These are phyloP conservation scores for Rhagophthalmus giganteus DNA, from an alignment of 2,888 invertebrate genomes.

Conservation along the genomic window DNA sequence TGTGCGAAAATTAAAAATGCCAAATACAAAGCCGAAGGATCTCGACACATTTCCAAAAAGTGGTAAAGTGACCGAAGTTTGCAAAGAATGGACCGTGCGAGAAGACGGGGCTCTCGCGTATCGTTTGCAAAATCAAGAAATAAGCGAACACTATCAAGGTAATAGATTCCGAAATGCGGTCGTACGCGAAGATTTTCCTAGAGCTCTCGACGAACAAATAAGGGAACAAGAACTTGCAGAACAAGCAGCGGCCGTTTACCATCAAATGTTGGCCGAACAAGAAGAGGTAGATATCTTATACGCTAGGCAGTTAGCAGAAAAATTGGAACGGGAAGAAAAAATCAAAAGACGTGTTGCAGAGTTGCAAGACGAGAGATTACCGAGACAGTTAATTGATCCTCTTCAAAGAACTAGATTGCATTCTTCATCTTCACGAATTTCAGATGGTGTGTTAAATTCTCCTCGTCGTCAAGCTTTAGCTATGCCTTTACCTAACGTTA, in stretches of 20 bases:
- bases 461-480: constrained; percentile 48
- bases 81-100: constrained; percentile 80
- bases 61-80: constrained; percentile 73
- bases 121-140: constrained; percentile 79
- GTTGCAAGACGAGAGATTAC: constrained; percentile 60
- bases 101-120: constrained; percentile 84
- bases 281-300: constrained; percentile 70
- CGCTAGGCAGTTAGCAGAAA: constrained; percentile 69
- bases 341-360: constrained; percentile 58
- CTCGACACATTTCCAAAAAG: constrained; percentile 64
- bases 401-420: constrained; percentile 1
- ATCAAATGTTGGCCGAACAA: constrained; percentile 66
- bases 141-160: constrained; percentile 74
- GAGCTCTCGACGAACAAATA: constrained; percentile 73
- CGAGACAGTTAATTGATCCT: constrained; percentile 46
- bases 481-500: constrained; percentile 48
- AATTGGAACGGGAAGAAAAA: constrained; percentile 62
- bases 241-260: constrained; percentile 64
- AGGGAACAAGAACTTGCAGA: constrained; percentile 68
- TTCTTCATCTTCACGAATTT: constrained; percentile 21
- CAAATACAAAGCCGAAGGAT: constrained; percentile 47
- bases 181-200: constrained; percentile 77
- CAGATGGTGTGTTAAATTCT: constrained; percentile 46
- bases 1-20: constrained; percentile 17
- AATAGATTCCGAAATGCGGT: constrained; percentile 76